Percentiles rank a stretch among this genome's conserved stretches.
Conservation (phyloP, 30 jellyfish, hydroid and myxozoan species). For the Chrysaora quinquecirrha region DNA sequence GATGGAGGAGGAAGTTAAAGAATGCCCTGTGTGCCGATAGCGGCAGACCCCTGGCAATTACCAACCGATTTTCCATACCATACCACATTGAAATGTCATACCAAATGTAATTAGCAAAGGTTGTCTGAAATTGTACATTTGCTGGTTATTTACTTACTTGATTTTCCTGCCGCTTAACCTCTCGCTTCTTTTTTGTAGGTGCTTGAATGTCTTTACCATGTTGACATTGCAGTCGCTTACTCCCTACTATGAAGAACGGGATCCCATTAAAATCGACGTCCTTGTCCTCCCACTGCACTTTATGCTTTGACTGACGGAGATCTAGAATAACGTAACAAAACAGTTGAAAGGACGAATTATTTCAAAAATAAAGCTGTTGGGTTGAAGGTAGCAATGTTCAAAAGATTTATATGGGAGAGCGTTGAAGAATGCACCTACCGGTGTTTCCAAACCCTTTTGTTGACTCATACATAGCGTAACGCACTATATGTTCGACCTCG, state of each 20-base stretch:
- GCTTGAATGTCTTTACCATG: background rate
- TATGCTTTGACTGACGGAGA: background rate
- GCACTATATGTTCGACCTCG: background rate
- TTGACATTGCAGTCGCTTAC: background rate
- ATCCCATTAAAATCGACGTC: background rate
- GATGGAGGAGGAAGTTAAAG: too few species aligned
- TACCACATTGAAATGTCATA: too few species aligned
- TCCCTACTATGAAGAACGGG: background rate
- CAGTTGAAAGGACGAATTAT: too few species aligned
- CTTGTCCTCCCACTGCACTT: background rate
- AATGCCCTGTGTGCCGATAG: too few species aligned
- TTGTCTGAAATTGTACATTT: too few species aligned
- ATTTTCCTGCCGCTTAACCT: background rate
- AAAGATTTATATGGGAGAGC: background rate
- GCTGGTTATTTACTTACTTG: too few species aligned
- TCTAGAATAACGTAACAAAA: background rate
- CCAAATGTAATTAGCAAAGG: too few species aligned
- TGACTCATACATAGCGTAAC: background rate
- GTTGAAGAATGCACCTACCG: too few species aligned
- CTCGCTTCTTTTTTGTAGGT: background rate
- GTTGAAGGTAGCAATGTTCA: background rate
- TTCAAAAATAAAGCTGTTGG: too few species aligned
- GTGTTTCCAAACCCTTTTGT: background rate
- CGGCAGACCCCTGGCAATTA: too few species aligned
- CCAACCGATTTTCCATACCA: too few species aligned